Conservation (phyloP, 37 sponge, comb jelly and placozoan species). For the Agelas oroides region DNA sequence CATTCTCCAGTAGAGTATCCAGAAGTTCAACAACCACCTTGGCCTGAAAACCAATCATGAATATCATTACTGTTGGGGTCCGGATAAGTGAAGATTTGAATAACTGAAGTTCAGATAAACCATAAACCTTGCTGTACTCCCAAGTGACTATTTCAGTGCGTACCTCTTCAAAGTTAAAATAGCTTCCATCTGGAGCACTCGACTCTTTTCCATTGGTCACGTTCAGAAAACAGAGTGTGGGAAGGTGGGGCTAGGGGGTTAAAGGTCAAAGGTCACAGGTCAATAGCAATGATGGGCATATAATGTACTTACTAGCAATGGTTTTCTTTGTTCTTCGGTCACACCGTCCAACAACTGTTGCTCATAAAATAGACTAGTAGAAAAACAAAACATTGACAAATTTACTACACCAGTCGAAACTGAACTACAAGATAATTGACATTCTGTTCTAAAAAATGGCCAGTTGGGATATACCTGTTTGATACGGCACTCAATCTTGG, state of each 20-base stretch:
- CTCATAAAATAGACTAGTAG: conserved; percentile 52
- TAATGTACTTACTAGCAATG: conserved; percentile 20
- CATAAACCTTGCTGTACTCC: no score
- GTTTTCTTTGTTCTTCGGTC: conserved; percentile 13
- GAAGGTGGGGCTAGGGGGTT: background rate
- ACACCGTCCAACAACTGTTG: conserved; percentile 23
- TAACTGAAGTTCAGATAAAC: no score
- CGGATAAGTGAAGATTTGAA: no score
- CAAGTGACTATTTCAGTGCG: no score
- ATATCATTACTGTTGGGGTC: no score
- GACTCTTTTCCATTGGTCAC: conserved; percentile 28
- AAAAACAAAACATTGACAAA: no score
- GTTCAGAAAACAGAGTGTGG: conserved; percentile 32
- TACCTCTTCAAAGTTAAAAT: conserved; percentile 35
- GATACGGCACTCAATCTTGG: conserved; percentile 31
- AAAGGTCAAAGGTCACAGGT: background rate
- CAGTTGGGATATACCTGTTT: no score
- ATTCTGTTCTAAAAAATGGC: no score
- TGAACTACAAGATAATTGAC: no score
- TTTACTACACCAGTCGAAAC: no score
- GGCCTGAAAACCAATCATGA: no score
- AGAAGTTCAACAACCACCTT: conserved; percentile 6
- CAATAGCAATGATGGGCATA: background rate
- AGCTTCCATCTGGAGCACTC: conserved; percentile 36
- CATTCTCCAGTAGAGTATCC: background rate